These are phyloP conservation scores for Blastobasis adustella DNA, from an alignment of 2,888 invertebrate species.

Conservation along the genomic window DNA sequence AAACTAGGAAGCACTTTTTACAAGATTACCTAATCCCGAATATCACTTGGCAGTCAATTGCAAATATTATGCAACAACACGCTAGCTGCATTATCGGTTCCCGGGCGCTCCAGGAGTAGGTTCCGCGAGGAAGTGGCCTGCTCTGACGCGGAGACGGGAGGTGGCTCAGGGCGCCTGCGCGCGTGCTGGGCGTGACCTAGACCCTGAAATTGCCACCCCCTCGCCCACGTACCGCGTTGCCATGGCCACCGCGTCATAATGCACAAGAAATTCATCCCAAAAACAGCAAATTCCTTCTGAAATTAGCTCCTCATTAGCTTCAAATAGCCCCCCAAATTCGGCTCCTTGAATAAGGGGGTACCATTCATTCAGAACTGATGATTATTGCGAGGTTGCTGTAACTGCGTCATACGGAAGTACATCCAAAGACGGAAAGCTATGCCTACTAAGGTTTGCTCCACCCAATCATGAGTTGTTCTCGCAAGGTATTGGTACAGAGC, in stretches of 20 bases:
- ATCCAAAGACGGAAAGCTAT: conserved; percentile 31
- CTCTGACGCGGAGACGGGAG: conserved; percentile 35
- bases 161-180: conserved; percentile 49
- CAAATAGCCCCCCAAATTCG: conserved; percentile 2
- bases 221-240: conserved; percentile 54
- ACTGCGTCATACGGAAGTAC: conserved; percentile 34
- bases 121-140: conserved; percentile 40
- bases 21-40: no score
- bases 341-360: not conserved
- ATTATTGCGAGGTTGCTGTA: conserved; percentile 16
- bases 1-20: no score
- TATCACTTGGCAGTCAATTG: no score
- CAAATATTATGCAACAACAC: no score
- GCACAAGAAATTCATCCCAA: conserved; percentile 23
- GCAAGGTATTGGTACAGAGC: conserved; percentile 49
- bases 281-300: conserved; percentile 9
- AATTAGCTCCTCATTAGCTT: no score
- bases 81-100: no score
- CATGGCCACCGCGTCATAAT: conserved; percentile 45
- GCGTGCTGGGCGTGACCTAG: conserved; percentile 71
- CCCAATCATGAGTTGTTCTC: conserved; percentile 39
- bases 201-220: conserved; percentile 69
- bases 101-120: conserved; percentile 14
- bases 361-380: conserved; percentile 3
- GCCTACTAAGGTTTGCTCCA: conserved; percentile 46